A percentile compares a stretch with the other conserved stretches of the same genome.
Conservation (phyloP, 1,140 invertebrate genomes). For the Eubasilissa regina region DNA sequence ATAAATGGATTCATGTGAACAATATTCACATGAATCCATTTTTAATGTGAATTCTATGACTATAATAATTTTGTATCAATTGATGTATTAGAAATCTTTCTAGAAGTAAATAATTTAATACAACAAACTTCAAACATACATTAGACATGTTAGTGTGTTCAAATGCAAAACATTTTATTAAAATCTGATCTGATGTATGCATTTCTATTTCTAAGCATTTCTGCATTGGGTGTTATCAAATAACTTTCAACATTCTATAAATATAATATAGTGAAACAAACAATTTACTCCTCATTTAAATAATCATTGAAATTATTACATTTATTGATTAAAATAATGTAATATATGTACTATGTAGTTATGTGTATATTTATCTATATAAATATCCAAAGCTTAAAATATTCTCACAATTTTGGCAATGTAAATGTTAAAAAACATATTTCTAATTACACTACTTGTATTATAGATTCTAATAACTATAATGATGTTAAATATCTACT, state of each 20-base stretch:
- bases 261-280: too few species aligned
- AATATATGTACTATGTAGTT: neutral
- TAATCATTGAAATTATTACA: neutral
- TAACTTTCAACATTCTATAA: too few species aligned
- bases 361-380: neutral
- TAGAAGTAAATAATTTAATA: too few species aligned
- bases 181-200: too few species aligned
- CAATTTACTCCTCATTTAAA: neutral
- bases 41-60: neutral
- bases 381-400: neutral
- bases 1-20: too few species aligned
- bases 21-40: too few species aligned
- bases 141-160: too few species aligned
- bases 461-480: neutral
- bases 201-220: too few species aligned
- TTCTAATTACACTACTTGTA: neutral
- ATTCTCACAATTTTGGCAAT: constrained; percentile 3
- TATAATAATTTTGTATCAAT: neutral
- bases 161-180: too few species aligned
- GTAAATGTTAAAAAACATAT: constrained; percentile 5
- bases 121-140: too few species aligned
- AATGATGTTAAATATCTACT: neutral
- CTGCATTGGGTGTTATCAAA: too few species aligned
- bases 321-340: too few species aligned
- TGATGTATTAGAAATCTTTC: neutral